Base-by-base conservation (phyloP, 2,888 invertebrate species). In the Troilus luridus region DNA sequence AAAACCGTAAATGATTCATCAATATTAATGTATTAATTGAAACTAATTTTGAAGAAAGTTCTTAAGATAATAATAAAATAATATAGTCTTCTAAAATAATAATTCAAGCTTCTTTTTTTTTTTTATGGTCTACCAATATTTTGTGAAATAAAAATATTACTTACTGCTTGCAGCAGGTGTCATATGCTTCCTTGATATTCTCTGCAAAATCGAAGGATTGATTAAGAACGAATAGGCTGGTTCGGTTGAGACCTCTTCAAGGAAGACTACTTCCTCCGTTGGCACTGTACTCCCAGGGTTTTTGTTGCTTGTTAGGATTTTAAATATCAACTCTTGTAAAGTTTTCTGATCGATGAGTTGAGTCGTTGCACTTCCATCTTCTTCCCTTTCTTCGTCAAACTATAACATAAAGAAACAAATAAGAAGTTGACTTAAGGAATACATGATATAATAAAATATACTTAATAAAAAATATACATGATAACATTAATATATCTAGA, bases 251-350 rank as follows among this genome's bases (percentile, higher is more conserved):
- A 2, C 0, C 9, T 10, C 10, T 0, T 54, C 54, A 2, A 89
- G 1, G 54, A 64, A 62, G 9, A 64, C 54, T 19, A 64, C 19
- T 89, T 89, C 89, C 12, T 89, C 89, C 21, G 67, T 60, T 41
- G 62, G 64, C 19, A 9, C 0, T 11, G 89, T 67, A n/a, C 8
- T 89, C 10, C 12, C 54, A 1, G 24, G 64, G 12, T 8, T 12
- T 85, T 85, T 85, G 12, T 89, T 89, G 41, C 64, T 62, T n/a
- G 89, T 24, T 8, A 89, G 56, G 21, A 89, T 64, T 54, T 67
- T 89, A 11, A 62, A 64, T 64, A 89, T 64, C 27, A 89, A 27
- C 21, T 89, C 89, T 54, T 89, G 89, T 67, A 89, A 64, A 62
- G 54, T 19, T n/a, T 64, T 89, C n/a, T 89, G 27, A 54, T 67